Base-by-base conservation (phyloP, 2,113 vertebrate species). In the Tympanuchus pallidicinctus region DNA sequence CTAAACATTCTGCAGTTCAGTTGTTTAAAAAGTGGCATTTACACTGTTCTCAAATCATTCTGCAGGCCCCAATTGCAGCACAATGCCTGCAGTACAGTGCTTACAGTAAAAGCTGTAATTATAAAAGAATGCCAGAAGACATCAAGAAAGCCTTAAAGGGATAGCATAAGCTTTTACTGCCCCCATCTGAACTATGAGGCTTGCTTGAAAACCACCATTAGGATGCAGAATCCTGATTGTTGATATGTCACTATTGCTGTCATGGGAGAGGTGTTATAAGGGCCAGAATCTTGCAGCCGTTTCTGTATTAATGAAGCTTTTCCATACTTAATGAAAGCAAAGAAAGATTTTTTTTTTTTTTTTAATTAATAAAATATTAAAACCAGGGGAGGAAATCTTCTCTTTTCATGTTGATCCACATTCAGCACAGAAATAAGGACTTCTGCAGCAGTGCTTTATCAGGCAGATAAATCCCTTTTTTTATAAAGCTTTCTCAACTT, bases 281-380 rank as follows among this genome's bases (percentile, higher is more conserved):
- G 92, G 90, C 92, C 90, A 95, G 91, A 92, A 93, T 90, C 88
- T 94, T 96, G 88, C 73, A 72, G 71, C 66, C 80, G 85, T 95
- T 97, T 95, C 93, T 96, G 4, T 97, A 96, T 97, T 97, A 98
- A 96, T 96, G 95, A 97, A 93, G 65, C n/a, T 93, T 96, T 96
- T 97, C 90, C 50, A 77, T 78, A 91, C 83, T 96, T 98, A 97
- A 97, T 97, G 95, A 97, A 97, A 97, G 92, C 64, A 94, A 94
- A 94, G 90, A 84, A 94, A 88, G 91, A 79, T 66, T 88, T 22
- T 71, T 36, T 36, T 96, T 56, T 90, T 97, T 93, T 96, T 57
- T 90, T 97, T 93, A 98, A 97, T 97, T 96, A 94, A 96, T 98
- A 96, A 98, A 97, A 97, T 95, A 96, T 96, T 96, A 87, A 97